Percentiles rank a stretch among this genome's conserved stretches.
Conservation (phyloP, 2,797 vertebrate species). For the Leptoclinus maculatus region DNA sequence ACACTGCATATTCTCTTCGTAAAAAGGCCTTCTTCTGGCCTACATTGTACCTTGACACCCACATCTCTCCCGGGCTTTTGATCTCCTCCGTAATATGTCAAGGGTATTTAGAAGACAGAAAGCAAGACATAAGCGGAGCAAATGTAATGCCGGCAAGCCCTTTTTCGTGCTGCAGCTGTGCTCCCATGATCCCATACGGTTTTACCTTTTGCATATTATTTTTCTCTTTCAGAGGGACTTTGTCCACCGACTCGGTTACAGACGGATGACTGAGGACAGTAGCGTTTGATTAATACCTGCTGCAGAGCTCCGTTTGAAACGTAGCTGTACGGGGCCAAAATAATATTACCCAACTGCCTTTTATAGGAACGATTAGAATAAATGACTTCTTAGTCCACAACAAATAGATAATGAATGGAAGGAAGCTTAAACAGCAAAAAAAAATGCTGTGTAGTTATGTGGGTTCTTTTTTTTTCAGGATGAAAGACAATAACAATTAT, state of each 20-base stretch:
- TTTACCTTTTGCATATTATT: conserved; percentile 6
- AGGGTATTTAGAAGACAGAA: conserved; percentile 65
- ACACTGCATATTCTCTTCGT: not conserved
- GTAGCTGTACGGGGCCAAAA: not conserved
- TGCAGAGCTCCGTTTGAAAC: conserved; percentile 20
- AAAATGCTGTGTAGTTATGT: not conserved
- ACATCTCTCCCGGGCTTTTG: conserved; percentile 53
- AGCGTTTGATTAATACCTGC: conserved; percentile 29
- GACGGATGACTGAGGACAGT: conserved; percentile 28
- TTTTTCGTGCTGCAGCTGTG: conserved; percentile 31
- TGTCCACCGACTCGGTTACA: not conserved
- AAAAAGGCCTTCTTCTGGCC: not conserved
- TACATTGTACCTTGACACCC: conserved; percentile 34
- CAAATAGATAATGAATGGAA: not conserved
- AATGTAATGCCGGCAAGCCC: conserved; percentile 18
- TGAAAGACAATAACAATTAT: not conserved
- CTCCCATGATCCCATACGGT: conserved; percentile 39
- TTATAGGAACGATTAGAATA: not conserved
- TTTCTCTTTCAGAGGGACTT: conserved; percentile 13
- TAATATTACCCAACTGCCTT: not conserved
- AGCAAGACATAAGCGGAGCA: conserved; percentile 41
- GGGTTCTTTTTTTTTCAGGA: not conserved
- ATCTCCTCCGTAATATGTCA: conserved; percentile 66
- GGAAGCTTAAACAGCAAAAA: not conserved
- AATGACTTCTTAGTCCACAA: not conserved